phyloP scores from a whole-genome alignment of 64 coral and sea anemone species.

The Montipora capricornis region DNA sequence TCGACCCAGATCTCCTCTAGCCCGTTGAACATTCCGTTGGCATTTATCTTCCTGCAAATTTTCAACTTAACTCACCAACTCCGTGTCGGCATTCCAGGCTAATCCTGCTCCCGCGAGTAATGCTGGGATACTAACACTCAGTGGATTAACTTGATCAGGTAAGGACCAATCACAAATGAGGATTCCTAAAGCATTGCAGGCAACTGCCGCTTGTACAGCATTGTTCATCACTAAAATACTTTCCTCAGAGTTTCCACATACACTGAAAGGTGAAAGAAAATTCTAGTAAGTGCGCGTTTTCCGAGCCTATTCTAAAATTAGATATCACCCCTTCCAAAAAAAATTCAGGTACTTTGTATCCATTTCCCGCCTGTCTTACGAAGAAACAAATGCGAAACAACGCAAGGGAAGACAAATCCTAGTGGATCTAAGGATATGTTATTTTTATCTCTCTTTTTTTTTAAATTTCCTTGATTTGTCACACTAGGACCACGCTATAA shows the following conservation, averaged over 20 bases:
- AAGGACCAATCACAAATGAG: conserved; percentile 96
- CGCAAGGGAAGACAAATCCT: too few relatives aligned
- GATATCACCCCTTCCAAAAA: too few relatives aligned
- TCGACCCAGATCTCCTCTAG: too few relatives aligned
- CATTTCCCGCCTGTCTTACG: too few relatives aligned
- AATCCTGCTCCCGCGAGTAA: conserved; percentile 84
- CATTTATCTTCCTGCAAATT: not conserved
- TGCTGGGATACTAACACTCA: conserved; percentile 82
- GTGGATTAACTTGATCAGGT: conserved; percentile 93
- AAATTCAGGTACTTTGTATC: too few relatives aligned
- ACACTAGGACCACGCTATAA: too few relatives aligned
- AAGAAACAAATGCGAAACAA: too few relatives aligned
- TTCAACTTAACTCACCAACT: conserved; percentile 67
- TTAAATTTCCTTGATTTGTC: too few relatives aligned
- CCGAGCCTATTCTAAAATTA: too few relatives aligned
- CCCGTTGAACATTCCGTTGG: too few relatives aligned
- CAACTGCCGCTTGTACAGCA: conserved; percentile 87
- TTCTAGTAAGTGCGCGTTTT: not conserved
- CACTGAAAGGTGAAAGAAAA: conserved; percentile 52
- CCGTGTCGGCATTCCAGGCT: conserved; percentile 87
- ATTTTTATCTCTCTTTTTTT: too few relatives aligned
- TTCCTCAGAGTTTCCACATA: conserved; percentile 79
- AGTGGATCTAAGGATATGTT: too few relatives aligned
- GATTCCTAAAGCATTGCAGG: conserved; percentile 81
- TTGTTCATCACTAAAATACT: conserved; percentile 81